Base-by-base conservation (phyloP, 2,888 invertebrate species). In the Erynnis tages region DNA sequence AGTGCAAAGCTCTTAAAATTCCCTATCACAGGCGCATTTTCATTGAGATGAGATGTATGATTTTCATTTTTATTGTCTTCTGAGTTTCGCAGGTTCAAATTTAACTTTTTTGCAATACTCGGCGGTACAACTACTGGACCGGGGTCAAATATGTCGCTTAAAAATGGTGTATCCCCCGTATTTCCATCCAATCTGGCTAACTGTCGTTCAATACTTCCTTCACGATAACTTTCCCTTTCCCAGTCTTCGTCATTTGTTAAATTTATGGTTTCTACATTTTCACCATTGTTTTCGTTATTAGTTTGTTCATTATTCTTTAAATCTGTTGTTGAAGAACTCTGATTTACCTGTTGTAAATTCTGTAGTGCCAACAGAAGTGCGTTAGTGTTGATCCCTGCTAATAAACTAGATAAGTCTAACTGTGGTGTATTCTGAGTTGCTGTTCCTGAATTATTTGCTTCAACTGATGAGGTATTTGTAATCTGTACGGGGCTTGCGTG, bases 1-100 rank as follows among this genome's bases (percentile, higher is more conserved):
- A 88, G 66, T 16, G 90, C 90, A 56, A 90, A 90, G 61, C 90
- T 90, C 78, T 89, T 90, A 63, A 90, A 90, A 64, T 80, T 85
- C 13, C 88, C 89, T 67, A 90, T 82, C 30, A 89, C 79, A 16
- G 82, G 78, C 1, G 76, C 75, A 56, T 78, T 80, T 55, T 85
- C 85, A 57, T 81, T 77, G 16, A 71, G 53, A 44, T 70, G 64
- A 3, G 67, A 35, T 41, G 62, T 60, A 41, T 60, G 61, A 32
- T 52, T 53, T 7, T 76, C 77, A 35, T 43, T 50, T 53, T 65
- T 69, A 25, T 68, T 65, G n/a, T 73, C 71, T 14, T 75, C 73
- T 23, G 66, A 55, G 34, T 63, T 71, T 53, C 76, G 76, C 13
- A 81, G 60, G 54, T 76, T 76, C 38, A 86, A 65, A 52, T 82